A percentile compares a stretch with the other conserved stretches of the same genome.
Evolutionary conservation across 2,888 invertebrate genomes (phyloP).

Genomic region (Itoplectis maculator): DNA sequence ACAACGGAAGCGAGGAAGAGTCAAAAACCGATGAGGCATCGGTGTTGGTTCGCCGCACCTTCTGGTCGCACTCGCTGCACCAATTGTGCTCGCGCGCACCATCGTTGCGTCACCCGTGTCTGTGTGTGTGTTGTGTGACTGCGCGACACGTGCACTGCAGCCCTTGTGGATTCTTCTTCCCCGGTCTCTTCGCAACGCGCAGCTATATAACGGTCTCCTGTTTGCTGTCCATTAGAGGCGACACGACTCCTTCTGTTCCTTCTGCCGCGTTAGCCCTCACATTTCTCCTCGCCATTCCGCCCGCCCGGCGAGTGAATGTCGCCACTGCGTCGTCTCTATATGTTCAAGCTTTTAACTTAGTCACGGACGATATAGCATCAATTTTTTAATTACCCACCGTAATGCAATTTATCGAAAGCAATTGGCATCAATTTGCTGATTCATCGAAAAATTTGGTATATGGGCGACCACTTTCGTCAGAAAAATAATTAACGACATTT

Average conservation of each 20-base stretch:
- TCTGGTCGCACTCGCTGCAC: not conserved
- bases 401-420: too few species aligned
- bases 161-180: slow-evolving; percentile 33
- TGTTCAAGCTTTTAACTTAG: too few species aligned
- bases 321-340: too few species aligned
- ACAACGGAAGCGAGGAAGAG: not conserved
- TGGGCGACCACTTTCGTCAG: too few species aligned
- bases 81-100: not conserved
- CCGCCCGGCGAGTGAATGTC: too few species aligned
- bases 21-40: not conserved
- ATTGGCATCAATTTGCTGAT: too few species aligned
- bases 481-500: too few species aligned
- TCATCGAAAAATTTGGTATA: too few species aligned
- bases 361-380: too few species aligned
- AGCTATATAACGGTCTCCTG: slow-evolving; percentile 66
- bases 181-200: slow-evolving; percentile 49
- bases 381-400: too few species aligned
- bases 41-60: not conserved
- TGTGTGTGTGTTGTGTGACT: too few species aligned
- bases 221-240: slow-evolving; percentile 74
- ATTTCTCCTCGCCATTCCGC: too few species aligned
- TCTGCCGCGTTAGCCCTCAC: not conserved
- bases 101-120: not conserved
- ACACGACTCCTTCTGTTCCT: slow-evolving; percentile 60
- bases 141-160: not conserved